These are phyloP conservation scores for Misgurnus mizolepis DNA, from an alignment of 2,113 vertebrate genomes.

Conservation along the genomic window DNA sequence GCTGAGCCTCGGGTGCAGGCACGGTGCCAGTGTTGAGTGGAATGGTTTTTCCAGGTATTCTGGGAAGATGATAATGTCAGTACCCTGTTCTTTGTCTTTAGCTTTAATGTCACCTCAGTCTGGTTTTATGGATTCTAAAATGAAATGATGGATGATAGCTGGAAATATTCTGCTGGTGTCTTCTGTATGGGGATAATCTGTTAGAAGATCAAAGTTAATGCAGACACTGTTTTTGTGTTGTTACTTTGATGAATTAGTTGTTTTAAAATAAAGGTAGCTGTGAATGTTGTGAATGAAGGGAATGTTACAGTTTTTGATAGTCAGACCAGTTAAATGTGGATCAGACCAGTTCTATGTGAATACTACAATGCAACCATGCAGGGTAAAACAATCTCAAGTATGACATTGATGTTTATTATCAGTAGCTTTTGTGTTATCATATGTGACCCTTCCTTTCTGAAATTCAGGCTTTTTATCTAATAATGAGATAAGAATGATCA, in stretches of 20 bases:
- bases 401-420: no score
- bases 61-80: slow-evolving; percentile 56
- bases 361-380: no score
- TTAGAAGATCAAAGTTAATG: not conserved
- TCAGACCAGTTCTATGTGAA: no score
- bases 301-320: not conserved
- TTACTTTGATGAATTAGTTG: not conserved
- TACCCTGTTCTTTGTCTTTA: slow-evolving; percentile 17
- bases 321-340: no score
- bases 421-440: no score
- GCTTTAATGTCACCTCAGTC: slow-evolving; percentile 17
- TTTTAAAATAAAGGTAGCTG: not conserved
- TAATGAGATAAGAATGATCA: no score
- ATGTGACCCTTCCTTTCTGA: no score
- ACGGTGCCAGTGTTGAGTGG: slow-evolving; percentile 43
- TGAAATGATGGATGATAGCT: slow-evolving; percentile 10
- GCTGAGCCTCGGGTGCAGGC: slow-evolving; percentile 44
- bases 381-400: no score
- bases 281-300: not conserved
- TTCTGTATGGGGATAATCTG: not conserved
- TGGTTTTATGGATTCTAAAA: not conserved
- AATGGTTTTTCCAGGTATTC: slow-evolving; percentile 59
- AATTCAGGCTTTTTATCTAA: no score
- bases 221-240: not conserved
- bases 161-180: not conserved